A percentile compares a stretch with the other conserved stretches of the same genome.
Evolutionary conservation across 92 coral and sea anemone species (phyloP).

Genomic region (Pocillopora meandrina): DNA sequence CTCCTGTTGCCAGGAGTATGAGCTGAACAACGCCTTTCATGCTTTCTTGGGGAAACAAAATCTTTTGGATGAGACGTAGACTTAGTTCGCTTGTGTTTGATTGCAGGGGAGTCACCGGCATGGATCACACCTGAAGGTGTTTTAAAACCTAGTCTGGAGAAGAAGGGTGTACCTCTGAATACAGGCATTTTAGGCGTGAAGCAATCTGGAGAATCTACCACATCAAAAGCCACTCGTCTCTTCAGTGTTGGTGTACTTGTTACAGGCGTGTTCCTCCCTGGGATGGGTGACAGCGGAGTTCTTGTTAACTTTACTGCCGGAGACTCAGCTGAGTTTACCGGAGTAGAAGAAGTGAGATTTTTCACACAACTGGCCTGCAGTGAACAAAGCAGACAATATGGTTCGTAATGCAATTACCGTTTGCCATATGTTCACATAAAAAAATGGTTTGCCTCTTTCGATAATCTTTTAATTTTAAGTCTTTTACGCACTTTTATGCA

Average conservation of each 20-base stretch:
- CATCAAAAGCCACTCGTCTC: constrained; percentile 31
- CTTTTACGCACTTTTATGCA: no score
- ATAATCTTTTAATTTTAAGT: no score
- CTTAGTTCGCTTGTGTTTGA: not conserved
- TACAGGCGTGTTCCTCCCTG: not conserved
- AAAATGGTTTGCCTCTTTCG: no score
- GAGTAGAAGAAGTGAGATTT: constrained; percentile 5
- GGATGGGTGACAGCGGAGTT: constrained; percentile 16
- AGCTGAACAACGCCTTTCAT: not conserved
- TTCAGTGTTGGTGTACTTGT: constrained; percentile 20
- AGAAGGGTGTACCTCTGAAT: constrained; percentile 11
- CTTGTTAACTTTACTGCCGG: not conserved
- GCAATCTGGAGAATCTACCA: constrained; percentile 22
- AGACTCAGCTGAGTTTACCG: constrained; percentile 1
- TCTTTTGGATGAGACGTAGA: not conserved
- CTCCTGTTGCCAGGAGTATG: constrained; percentile 15
- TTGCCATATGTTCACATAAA: no score
- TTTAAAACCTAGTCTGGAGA: not conserved
- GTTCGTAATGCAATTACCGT: no score
- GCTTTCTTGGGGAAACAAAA: constrained; percentile 8
- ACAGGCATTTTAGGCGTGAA: not conserved
- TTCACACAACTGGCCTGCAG: not conserved
- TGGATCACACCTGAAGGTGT: constrained; percentile 32
- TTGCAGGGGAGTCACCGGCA: not conserved
- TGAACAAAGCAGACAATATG: not conserved